phyloP scores from a whole-genome alignment of 2,113 vertebrate genomes.

The Shinisaurus crocodilurus region DNA sequence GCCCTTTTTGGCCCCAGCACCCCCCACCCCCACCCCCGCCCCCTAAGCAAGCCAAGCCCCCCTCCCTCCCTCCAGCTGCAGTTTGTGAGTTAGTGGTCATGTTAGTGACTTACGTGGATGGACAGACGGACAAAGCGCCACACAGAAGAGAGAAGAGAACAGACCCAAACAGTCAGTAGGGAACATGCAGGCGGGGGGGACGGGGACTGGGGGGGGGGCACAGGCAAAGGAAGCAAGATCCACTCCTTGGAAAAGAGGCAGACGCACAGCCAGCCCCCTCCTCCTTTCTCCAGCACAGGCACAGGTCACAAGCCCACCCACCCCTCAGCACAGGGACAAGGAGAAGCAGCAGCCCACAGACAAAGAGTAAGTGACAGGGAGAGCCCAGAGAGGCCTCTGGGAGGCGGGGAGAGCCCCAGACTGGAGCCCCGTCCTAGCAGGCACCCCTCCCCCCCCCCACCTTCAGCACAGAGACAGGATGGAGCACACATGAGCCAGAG shows the following conservation, averaged over 20 bases:
- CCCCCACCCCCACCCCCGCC: accelerated
- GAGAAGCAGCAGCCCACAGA: not conserved
- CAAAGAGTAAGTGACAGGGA: not conserved
- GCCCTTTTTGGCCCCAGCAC: not conserved
- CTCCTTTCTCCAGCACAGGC: too few species aligned
- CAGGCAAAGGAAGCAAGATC: not conserved
- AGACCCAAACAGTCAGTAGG: slow-evolving; percentile 34
- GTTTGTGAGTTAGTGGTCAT: too few species aligned
- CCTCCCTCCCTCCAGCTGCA: too few species aligned
- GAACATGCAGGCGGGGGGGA: accelerated
- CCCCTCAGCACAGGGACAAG: not conserved
- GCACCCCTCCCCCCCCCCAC: too few species aligned
- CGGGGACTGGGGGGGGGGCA: not conserved
- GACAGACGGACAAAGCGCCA: not conserved
- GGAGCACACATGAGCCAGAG: too few species aligned
- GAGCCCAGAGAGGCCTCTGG: too few species aligned
- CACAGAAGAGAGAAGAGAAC: slow-evolving; percentile 26
- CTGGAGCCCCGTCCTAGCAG: too few species aligned
- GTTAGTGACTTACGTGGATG: slow-evolving; percentile 62
- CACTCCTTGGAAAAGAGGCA: not conserved
- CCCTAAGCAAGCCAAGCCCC: not conserved
- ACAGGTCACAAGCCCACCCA: not conserved
- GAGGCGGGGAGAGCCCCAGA: not conserved
- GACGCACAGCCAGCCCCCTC: not conserved
- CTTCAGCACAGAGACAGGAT: not conserved